These are phyloP conservation scores for Drosophila kurseongensis DNA, from an alignment of 1,140 invertebrate species.

Conservation along the genomic window DNA sequence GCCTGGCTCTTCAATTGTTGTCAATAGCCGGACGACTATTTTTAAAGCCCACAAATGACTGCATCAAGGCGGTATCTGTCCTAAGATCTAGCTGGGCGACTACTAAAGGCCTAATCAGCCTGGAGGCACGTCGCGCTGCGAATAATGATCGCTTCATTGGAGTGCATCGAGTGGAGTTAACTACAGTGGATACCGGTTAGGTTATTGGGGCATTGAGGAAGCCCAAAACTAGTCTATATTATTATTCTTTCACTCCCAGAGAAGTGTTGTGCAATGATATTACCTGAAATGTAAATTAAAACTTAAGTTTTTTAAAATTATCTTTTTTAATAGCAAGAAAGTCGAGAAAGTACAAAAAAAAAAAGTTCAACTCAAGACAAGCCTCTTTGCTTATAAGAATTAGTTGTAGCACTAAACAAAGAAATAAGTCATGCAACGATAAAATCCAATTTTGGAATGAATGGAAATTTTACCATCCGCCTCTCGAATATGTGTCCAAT, in stretches of 20 bases:
- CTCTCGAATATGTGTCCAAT: conserved; percentile 2
- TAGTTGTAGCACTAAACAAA: conserved; percentile 2
- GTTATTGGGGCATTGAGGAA: neutral
- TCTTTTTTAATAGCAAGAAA: too few species aligned
- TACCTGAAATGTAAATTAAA: too few species aligned
- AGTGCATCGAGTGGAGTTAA: conserved; percentile 11
- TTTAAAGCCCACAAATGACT: conserved; percentile 43
- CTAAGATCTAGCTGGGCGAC: conserved; percentile 12
- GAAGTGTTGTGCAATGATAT: too few species aligned
- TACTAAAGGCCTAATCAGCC: conserved; percentile 12
- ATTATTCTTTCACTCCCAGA: too few species aligned
- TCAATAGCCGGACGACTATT: conserved; percentile 64
- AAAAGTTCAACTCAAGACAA: too few species aligned
- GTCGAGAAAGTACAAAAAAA: neutral
- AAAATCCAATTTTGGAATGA: neutral
- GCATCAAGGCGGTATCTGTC: conserved; percentile 14
- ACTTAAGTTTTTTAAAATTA: too few species aligned
- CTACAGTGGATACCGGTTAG: conserved; percentile 10
- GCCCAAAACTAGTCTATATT: too few species aligned
- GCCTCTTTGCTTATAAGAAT: conserved; percentile 3
- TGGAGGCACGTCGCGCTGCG: conserved; percentile 32
- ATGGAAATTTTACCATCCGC: conserved; percentile 9
- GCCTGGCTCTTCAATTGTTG: conserved; percentile 56
- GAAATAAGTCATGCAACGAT: conserved; percentile 12
- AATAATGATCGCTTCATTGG: conserved; percentile 8